phyloP scores from a whole-genome alignment of 2,888 invertebrate species.

The Lasioglossum marginatum region DNA sequence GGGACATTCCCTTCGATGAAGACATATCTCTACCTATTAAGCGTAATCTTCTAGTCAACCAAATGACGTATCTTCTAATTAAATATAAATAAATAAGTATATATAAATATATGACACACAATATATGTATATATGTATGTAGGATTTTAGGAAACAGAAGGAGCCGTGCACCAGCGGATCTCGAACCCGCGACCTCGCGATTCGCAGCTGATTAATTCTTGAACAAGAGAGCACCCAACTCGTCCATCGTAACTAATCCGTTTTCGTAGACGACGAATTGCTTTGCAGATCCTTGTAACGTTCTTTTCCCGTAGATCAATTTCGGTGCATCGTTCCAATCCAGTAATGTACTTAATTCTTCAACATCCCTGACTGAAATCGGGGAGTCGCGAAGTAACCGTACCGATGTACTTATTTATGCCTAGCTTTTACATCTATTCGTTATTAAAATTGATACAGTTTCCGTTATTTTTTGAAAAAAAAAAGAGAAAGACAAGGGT shows the following conservation, averaged over 20 bases:
- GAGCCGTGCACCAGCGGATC: not conserved
- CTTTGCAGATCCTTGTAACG: not conserved
- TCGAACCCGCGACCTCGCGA: not conserved
- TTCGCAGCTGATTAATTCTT: too few relatives aligned
- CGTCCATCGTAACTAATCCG: not conserved
- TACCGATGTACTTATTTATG: not conserved
- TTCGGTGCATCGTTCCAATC: not conserved
- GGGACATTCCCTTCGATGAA: conserved; percentile 48
- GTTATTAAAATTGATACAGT: not conserved
- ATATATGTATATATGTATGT: not conserved
- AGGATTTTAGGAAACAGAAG: not conserved
- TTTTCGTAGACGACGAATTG: not conserved
- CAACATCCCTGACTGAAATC: not conserved
- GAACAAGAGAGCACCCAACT: not conserved
- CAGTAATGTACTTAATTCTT: conserved; percentile 2
- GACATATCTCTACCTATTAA: conserved; percentile 67
- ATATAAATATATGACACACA: not conserved
- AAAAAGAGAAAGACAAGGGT: not conserved
- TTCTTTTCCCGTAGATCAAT: not conserved
- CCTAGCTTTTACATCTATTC: not conserved
- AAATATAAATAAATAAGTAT: conserved; percentile 39
- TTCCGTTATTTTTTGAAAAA: not conserved
- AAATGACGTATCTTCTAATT: conserved; percentile 70
- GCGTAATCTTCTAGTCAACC: conserved; percentile 72
- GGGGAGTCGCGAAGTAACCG: not conserved